A percentile compares a stretch with the other conserved stretches of the same genome.
These are phyloP conservation scores for Apamea sordens DNA, from an alignment of 2,888 invertebrate species.

Conservation along the genomic window DNA sequence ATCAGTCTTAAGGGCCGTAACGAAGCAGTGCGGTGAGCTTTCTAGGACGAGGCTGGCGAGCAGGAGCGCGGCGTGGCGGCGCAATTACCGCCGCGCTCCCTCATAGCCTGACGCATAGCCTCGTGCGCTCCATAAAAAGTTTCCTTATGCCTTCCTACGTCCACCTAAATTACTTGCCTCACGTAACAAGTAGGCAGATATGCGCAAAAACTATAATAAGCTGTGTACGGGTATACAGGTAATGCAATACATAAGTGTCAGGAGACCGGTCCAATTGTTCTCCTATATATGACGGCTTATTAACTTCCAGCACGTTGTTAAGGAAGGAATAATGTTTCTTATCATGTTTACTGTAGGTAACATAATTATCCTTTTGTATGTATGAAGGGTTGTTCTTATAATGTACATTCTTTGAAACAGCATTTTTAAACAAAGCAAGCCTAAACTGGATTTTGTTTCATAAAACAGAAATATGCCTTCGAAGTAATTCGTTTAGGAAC, in stretches of 20 bases:
- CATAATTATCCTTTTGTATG: slow-evolving; percentile 15
- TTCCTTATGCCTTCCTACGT: slow-evolving; percentile 62
- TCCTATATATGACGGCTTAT: slow-evolving; percentile 63
- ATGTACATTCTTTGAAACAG: neutral
- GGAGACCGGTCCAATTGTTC: slow-evolving; percentile 61
- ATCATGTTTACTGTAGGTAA: slow-evolving; percentile 24
- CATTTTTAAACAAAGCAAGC: neutral
- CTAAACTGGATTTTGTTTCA: neutral
- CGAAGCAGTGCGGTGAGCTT: slow-evolving; percentile 85
- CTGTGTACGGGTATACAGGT: slow-evolving; percentile 56
- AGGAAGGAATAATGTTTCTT: slow-evolving; percentile 46
- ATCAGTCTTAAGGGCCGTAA: slow-evolving; percentile 89
- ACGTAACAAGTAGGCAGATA: slow-evolving; percentile 62
- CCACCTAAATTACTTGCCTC: slow-evolving; percentile 63
- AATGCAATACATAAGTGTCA: slow-evolving; percentile 55
- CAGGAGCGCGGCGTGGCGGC: slow-evolving; percentile 70
- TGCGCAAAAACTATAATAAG: slow-evolving; percentile 61
- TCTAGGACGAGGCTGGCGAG: slow-evolving; percentile 86
- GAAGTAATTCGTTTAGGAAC: slow-evolving; percentile 27
- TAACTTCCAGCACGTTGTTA: slow-evolving; percentile 57
- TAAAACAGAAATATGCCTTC: neutral
- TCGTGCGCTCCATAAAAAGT: slow-evolving; percentile 61
- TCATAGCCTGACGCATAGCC: slow-evolving; percentile 55
- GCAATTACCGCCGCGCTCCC: slow-evolving; percentile 73
- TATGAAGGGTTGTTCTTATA: slow-evolving; percentile 4